Base-by-base conservation (phyloP, 2,113 vertebrate genomes). In the Aleadryas rufinucha region DNA sequence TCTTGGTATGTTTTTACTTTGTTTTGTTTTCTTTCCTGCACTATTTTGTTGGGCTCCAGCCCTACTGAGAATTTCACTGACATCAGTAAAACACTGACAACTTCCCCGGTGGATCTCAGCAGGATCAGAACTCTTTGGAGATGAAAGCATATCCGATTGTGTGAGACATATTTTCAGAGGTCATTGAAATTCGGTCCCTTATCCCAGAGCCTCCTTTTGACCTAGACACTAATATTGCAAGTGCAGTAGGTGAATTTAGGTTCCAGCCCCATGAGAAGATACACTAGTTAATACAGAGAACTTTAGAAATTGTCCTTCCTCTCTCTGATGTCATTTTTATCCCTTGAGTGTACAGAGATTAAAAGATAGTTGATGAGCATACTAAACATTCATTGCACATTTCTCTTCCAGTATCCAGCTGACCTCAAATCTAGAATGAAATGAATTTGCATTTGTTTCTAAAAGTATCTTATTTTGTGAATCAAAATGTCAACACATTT, bases 391-490 rank as follows among this genome's bases (percentile, higher is more conserved):
- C 63, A 76, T 49, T 69, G 54, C 85, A 71, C 76, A 79, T 90
- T 94, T 91, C 35, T 88, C 28, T 84, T 88, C 72, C 65, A 44
- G 53, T 78, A 89, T 84, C 60, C 64, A 93, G 64, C 76, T 96
- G 93, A 96, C 90, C 95, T 84, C 72, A 75, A 87, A 89, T 86
- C 68, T 75, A 86, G 76, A 92, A 94, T 93, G 66, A 93, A 93
- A 85, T 66, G 27, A 71, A 96, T 93, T 93, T 92, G 68, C 88
- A 90, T 90, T 93, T 92, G 41, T 86, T 95, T 95, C 90, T 93
- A 60, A 75, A 95, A 94, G 52, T 71, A 78, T 84, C 68, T 90
- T 71, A 59, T 95, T 97, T 95, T 94, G 50, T 68, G 90, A 92
- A 83, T 88, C 84, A 94, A 90, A 94, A 90, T 91, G 85, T 91